A percentile compares a stretch with the other conserved stretches of the same genome.
phyloP scores from a whole-genome alignment of 2,113 vertebrate genomes.

The Tetrao urogallus region DNA sequence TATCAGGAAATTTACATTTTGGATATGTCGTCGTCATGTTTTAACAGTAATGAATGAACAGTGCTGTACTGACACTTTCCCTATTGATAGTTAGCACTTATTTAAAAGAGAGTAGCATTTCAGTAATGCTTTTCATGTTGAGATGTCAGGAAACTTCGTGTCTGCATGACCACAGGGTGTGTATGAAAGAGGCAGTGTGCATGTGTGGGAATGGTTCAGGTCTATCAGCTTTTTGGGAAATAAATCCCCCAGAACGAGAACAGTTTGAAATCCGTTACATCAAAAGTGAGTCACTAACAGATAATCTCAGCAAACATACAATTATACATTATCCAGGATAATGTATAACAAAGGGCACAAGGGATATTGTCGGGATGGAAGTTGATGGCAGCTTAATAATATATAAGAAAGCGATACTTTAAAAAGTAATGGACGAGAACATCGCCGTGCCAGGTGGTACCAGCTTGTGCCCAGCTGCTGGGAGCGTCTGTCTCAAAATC shows the following conservation, averaged over 20 bases:
- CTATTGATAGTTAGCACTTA: background rate
- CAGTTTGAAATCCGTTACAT: conserved; percentile 3
- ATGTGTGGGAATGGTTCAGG: background rate
- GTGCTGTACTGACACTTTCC: background rate
- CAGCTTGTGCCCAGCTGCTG: background rate
- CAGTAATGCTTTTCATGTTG: rapidly evolving
- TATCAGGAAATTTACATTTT: background rate
- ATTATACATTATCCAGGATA: conserved; percentile 30
- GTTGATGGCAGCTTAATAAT: background rate
- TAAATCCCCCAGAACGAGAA: conserved; percentile 19
- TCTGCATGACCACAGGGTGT: background rate
- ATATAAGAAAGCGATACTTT: background rate
- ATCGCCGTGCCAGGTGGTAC: background rate
- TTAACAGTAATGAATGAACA: background rate
- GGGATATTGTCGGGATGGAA: background rate
- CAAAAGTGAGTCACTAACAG: conserved; percentile 14
- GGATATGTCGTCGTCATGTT: background rate
- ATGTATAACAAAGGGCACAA: background rate
- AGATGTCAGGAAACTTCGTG: background rate
- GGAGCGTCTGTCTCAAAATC: background rate
- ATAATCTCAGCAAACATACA: conserved; percentile 38
- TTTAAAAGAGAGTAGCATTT: background rate
- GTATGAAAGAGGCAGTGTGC: background rate
- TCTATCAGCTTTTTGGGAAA: conserved; percentile 2
- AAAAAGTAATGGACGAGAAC: background rate